Base-by-base conservation (phyloP, 2,113 vertebrate species). In the Ploceus nigricollis region DNA sequence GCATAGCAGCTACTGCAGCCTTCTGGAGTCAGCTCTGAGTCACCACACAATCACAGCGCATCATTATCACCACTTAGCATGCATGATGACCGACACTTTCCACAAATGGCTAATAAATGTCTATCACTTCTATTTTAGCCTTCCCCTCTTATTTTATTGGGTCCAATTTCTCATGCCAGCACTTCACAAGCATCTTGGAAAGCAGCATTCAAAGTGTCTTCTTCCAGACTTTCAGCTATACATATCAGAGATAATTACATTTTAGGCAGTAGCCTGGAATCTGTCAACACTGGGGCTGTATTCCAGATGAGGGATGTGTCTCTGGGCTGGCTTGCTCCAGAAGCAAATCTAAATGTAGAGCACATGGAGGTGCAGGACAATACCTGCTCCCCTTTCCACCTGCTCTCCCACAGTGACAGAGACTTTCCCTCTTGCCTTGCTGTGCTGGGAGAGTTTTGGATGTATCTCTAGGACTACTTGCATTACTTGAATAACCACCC, bases 11-110 rank as follows among this genome's bases (percentile, higher is more conserved):
- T 78, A 40, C 72, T 91, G 44, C 60, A 91, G 56, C 27, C 57
- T 94, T 79, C 75, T 85, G 51, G 91, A 90, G 45, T 76, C 61
- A 65, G 40, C 31, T 94, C 77, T 94, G 91, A 93, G 61, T 95
- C 64, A 89, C 51, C n/a, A 40, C 22, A 51, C 19, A 42, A 53
- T 44, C 57, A 33, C 23, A 54, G 30, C 0, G 0, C 31, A 73
- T 58, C 27, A 8, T 76, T 90, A 88, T 45, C 63, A 69, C 64
- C n/a, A 31, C 44, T 84, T 91, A 79, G 56, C 56, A 68, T 1
- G 2, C 18, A 40, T 1, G 5, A 39, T 84, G 91, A 82, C 61
- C 91, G 76, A 71, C 1, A 0, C 42, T 50, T 87, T 94, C 45
- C 44, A 91, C 69, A 82, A 95, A 79, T 1, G 5, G 39, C 73